A percentile compares a stretch with the other conserved stretches of the same genome.
These are phyloP conservation scores for Danio choprae DNA, from an alignment of 2,797 vertebrate species.

Conservation along the genomic window DNA sequence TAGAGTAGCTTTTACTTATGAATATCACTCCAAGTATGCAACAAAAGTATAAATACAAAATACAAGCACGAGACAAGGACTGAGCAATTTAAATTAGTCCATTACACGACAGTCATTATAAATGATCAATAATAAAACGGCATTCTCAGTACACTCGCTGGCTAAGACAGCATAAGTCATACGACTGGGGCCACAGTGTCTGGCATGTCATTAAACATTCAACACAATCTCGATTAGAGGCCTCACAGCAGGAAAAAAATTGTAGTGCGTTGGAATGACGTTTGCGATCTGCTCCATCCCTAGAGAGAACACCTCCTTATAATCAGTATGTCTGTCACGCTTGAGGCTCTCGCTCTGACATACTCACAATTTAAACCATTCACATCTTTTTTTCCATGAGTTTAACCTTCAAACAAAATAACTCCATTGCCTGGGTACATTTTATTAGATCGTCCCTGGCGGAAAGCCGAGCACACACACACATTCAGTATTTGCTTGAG, in stretches of 20 bases:
- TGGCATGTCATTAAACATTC: conserved; percentile 62
- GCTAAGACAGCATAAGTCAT: conserved; percentile 53
- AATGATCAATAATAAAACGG: conserved; percentile 50
- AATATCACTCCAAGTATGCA: too few species aligned
- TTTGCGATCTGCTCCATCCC: conserved; percentile 27
- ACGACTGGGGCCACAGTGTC: conserved; percentile 56
- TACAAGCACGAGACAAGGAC: too few species aligned
- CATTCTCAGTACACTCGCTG: conserved; percentile 14
- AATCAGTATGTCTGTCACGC: conserved; percentile 41
- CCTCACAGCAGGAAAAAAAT: conserved; percentile 15
- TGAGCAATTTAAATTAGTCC: neutral
- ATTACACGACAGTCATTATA: conserved; percentile 38
- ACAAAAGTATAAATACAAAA: too few species aligned
- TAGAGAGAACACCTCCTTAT: conserved; percentile 44
- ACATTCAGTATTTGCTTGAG: conserved; percentile 19
- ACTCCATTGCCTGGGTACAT: conserved; percentile 6
- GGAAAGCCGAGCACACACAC: conserved; percentile 8
- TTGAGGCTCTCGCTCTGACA: conserved; percentile 26
- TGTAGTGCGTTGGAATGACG: conserved; percentile 33
- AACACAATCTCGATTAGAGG: conserved; percentile 49
- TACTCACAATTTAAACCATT: conserved; percentile 21
- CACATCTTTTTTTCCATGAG: conserved; percentile 26
- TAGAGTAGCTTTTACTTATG: too few species aligned
- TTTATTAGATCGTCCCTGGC: neutral
- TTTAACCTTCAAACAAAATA: conserved; percentile 30